Evolutionary conservation across 1,140 invertebrate species (phyloP).

Genomic region (Gryllus bimaculatus): DNA sequence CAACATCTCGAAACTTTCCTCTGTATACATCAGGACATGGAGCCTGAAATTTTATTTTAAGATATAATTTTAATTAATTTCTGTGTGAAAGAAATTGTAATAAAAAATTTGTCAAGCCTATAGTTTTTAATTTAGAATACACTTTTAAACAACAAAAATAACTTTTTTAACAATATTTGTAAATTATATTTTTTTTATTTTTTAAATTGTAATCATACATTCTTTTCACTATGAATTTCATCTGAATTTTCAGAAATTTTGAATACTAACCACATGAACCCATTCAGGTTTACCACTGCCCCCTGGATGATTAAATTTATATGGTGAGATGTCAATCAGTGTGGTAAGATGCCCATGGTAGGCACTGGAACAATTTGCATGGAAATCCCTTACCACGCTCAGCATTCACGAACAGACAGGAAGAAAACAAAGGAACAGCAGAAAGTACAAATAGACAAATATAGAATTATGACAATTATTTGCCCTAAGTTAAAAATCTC

Average conservation of each 20-base stretch:
- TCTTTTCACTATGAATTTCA: no score
- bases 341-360: conserved; percentile 96
- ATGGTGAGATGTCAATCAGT: conserved; percentile 93
- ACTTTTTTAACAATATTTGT: no score
- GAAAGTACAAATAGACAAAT: not conserved
- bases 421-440: not conserved
- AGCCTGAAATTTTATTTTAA: conserved; percentile 47
- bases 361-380: conserved; percentile 64
- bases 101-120: no score
- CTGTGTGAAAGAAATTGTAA: not conserved
- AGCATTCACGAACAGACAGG: not conserved
- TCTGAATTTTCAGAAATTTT: no score
- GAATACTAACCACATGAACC: conserved; percentile 80
- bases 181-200: no score
- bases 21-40: conserved; percentile 88
- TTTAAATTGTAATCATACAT: no score
- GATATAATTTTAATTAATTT: not conserved
- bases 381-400: not conserved
- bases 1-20: conserved; percentile 70
- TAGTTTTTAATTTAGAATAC: no score
- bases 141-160: no score
- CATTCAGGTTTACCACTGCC: conserved; percentile 72
- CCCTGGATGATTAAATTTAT: conserved; percentile 86
- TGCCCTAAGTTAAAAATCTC: not conserved
- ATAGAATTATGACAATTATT: not conserved